phyloP scores from a whole-genome alignment of 2,797 vertebrate genomes.

The Mormyrops attenuatus region DNA sequence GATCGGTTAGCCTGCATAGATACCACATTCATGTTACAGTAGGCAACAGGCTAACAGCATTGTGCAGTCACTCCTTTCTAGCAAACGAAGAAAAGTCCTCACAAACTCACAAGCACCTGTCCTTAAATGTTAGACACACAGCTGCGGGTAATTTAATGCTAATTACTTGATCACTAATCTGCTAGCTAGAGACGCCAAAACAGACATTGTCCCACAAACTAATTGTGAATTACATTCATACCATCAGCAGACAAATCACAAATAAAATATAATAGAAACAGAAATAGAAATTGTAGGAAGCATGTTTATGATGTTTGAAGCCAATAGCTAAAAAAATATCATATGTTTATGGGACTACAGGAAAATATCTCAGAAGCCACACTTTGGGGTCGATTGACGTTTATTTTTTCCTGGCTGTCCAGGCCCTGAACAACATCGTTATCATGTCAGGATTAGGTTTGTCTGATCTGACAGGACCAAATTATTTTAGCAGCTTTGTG shows the following conservation, averaged over 20 bases:
- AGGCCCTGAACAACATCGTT: background rate
- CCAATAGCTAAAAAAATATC: background rate
- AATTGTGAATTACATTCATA: background rate
- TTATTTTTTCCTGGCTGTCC: background rate
- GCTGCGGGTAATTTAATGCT: background rate
- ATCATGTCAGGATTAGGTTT: background rate
- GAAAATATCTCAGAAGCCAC: background rate
- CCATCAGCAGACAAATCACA: background rate
- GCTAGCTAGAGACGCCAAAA: background rate
- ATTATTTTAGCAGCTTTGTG: background rate
- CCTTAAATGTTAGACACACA: constrained; percentile 1
- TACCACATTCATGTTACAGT: background rate
- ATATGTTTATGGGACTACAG: background rate
- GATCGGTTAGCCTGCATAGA: background rate
- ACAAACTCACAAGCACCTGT: background rate
- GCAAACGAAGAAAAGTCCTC: background rate
- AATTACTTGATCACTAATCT: constrained; percentile 1
- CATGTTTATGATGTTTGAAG: background rate
- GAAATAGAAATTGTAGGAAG: background rate
- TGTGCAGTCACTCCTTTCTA: background rate
- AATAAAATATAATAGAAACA: background rate
- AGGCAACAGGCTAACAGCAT: background rate
- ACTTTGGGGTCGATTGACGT: background rate
- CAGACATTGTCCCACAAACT: constrained; percentile 11
- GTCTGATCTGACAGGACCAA: background rate